Percentiles rank a stretch among this genome's conserved stretches.
phyloP scores from a whole-genome alignment of 2,113 vertebrate species.

The Rana temporaria region DNA sequence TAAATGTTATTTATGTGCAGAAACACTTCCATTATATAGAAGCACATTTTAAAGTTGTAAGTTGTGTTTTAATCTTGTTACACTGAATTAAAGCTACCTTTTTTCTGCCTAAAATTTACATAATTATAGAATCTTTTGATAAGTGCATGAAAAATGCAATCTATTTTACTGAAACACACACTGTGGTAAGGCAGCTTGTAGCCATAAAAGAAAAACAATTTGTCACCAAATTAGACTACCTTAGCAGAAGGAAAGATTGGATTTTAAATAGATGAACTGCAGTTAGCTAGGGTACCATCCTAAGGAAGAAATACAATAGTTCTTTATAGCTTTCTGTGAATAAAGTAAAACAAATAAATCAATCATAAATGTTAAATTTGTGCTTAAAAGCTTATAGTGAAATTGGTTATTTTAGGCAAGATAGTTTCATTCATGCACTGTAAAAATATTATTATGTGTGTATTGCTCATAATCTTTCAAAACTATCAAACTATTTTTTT shows the following conservation, averaged over 20 bases:
- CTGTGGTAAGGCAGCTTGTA: background rate
- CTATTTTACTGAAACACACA: background rate
- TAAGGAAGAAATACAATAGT: slow-evolving; percentile 23
- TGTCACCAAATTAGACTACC: slow-evolving; percentile 20
- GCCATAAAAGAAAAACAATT: slow-evolving; percentile 1
- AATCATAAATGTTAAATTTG: slow-evolving; percentile 15
- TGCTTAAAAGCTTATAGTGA: background rate
- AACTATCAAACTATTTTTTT: no score
- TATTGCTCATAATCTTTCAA: no score
- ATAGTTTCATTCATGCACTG: background rate
- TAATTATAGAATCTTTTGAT: background rate
- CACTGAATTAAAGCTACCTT: background rate
- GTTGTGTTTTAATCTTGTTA: background rate
- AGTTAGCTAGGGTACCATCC: slow-evolving; percentile 6
- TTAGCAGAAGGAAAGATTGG: slow-evolving; percentile 14
- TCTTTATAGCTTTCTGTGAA: background rate
- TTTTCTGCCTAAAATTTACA: slow-evolving; percentile 12
- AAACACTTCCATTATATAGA: no score
- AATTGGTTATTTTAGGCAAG: no score
- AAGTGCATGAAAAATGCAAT: background rate
- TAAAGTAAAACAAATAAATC: background rate
- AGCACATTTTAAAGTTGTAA: no score
- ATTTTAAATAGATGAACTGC: slow-evolving; percentile 36
- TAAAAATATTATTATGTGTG: no score
- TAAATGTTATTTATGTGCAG: no score